Base-by-base conservation (phyloP, 2,888 invertebrate genomes). In the Sarcophaga subvicina region DNA sequence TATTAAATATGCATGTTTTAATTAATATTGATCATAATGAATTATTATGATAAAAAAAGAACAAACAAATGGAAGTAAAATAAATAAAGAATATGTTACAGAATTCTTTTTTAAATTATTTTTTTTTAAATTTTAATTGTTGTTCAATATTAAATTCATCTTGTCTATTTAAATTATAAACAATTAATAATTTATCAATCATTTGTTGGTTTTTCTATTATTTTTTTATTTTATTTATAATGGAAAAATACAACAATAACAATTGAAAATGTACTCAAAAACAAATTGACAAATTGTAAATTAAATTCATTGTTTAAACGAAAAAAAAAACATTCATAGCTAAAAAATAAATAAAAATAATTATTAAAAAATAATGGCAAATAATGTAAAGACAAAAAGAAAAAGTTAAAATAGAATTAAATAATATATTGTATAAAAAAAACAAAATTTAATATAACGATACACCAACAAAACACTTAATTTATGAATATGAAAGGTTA, bases 261-360 rank as follows among this genome's bases (percentile, higher is more conserved):
- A 47, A 69, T 47, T 22, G 25, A 63, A 71, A 79, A 54, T 37
- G 37, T 37, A 37, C 37, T 37, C 37, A 37, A 20, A 70, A 76
- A 64, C 27, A 25, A 82, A 75, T 37, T 84, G 75, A 76, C 70
- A 80, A 84, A 64, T 60, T 84, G 84, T 84, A 84, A 60, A 84
- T 84, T 69, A 66, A 80, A 84, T 69, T 84, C 70, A 80, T 75
- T 84, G 84, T 84, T 25, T 22, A 22, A 22, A 1, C 37, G 37
- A 11, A 62, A 45, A 67, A 45, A 47, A 67, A 67, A 1, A 12
- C 20, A 67, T 47, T 45, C 47, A 76, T 14, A 69, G 27, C 75
- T 66, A 47, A 72, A 59, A 59, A 27, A 20, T n/a, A 27, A 73
- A 70, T 20, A 66, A 67, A 49, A 75, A 6, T 2, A 37, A 37